Conservation (phyloP, 2,113 vertebrate genomes). For the Arizona elegans region DNA sequence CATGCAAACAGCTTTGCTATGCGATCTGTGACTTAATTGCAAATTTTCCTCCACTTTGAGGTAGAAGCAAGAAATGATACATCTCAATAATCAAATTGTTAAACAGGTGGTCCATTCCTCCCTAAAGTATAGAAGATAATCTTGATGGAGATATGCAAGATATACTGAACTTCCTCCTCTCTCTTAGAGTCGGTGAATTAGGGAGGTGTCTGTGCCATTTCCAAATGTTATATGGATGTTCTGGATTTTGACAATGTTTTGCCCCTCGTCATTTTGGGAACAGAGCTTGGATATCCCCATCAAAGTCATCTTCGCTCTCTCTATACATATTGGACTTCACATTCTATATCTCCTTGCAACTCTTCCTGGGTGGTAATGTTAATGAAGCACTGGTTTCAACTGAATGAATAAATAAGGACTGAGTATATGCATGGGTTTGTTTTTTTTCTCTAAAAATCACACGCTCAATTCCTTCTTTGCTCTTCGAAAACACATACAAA, state of each 20-base stretch:
- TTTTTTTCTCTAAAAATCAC: background rate
- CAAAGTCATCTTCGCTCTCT: background rate
- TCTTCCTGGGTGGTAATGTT: background rate
- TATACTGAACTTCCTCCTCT: background rate
- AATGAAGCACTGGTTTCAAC: background rate
- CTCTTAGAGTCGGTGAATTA: background rate
- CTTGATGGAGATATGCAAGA: background rate
- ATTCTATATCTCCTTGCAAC: background rate
- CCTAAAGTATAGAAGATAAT: background rate
- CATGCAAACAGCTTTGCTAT: background rate
- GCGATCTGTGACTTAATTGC: background rate
- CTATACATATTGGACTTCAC: background rate
- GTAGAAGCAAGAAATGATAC: background rate
- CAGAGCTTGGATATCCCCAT: background rate
- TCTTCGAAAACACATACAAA: fast-evolving
- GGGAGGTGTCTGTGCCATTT: background rate
- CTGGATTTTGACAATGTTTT: background rate
- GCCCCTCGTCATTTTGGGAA: background rate
- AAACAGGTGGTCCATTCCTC: background rate
- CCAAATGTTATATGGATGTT: background rate
- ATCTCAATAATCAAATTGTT: background rate
- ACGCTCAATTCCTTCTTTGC: fast-evolving
- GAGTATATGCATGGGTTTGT: background rate
- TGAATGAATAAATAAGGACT: background rate
- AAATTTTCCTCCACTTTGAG: background rate